Evolutionary conservation across 1,140 invertebrate genomes (phyloP), one percentile per base, ranked within the genome.

Genomic region (Bombus turneri): DNA sequence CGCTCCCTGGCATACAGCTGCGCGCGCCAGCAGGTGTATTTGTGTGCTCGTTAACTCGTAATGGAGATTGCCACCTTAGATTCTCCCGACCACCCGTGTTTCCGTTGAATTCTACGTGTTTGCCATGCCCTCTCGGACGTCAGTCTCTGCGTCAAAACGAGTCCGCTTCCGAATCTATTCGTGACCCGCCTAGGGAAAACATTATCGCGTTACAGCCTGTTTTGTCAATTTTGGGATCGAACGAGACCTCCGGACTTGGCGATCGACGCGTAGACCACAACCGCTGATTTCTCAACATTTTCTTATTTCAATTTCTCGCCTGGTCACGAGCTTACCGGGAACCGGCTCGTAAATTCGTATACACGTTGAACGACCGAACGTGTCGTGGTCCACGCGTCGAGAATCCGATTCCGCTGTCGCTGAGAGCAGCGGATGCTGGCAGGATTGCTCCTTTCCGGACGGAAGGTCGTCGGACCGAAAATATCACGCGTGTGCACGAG

Each of bases 391-490:
- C 47, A 53, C 12, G 66, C 66, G 66, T 73, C 18, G 74, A 57
- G 74, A 76, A 74, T 82, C 64, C n/a, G 81, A 77, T 75, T 69
- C 66, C 13, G 34, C n/a, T 22, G 47, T 41, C 69, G 25, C 22
- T 53, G 28, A 13, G 72, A 57, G 43, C 62, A 83, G 62, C 82
- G 86, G 83, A 80, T 86, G 87, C 74, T 72, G 79, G 82, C 57
- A 78, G 59, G 75, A 86, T 86, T 84, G 71, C 79, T 75, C 73
- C 82, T 90, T 91, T 91, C 86, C 88, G 80, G 80, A 75, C 82
- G 79, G 89, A 90, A 93, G 92, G 91, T 94, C 93, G 92, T 93
- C 92, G 91, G 91, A 93, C 93, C 90, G 91, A 92, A 86, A 93
- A 93, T 93, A 93, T 93, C 92, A 86, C 89, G 91, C 92, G 90